Evolutionary conservation across 1,140 invertebrate species (phyloP).

Genomic region (Maconellicoccus hirsutus): DNA sequence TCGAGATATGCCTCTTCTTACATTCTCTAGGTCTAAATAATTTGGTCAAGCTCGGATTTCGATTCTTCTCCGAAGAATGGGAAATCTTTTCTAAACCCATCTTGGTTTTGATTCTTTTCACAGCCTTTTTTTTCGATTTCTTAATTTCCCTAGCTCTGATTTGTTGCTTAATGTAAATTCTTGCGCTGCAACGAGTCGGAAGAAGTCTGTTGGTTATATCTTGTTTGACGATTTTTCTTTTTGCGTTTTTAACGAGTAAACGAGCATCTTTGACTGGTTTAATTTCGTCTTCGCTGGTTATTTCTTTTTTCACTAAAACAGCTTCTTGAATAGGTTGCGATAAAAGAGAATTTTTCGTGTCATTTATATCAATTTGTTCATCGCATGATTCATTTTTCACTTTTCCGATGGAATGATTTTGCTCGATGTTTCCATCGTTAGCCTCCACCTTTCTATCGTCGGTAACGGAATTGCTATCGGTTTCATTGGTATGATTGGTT

Average conservation of each 20-base stretch:
- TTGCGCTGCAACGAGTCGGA: not conserved
- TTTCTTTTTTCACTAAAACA: not conserved
- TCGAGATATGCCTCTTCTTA: not conserved
- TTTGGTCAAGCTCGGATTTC: not conserved
- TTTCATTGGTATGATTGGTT: not conserved
- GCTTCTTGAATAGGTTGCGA: not conserved
- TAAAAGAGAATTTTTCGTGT: not conserved
- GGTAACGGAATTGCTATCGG: not conserved
- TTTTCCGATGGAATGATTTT: not conserved
- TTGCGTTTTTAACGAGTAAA: not conserved
- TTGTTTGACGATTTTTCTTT: not conserved
- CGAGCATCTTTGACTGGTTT: not conserved
- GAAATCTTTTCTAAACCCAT: not conserved
- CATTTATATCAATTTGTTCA: not conserved
- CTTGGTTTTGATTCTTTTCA: not conserved
- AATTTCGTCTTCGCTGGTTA: not conserved
- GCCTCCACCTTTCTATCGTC: not conserved
- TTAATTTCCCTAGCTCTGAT: not conserved
- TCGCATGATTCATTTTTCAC: conserved; percentile 1
- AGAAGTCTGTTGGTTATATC: not conserved
- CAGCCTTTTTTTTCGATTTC: not conserved
- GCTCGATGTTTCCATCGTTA: not conserved
- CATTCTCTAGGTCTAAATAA: not conserved
- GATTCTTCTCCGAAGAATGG: not conserved
- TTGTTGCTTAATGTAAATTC: conserved; percentile 11